A percentile compares a stretch with the other conserved stretches of the same genome.
Conservation (phyloP, 2,797 vertebrate genomes). For the Protosalanx chinensis region DNA sequence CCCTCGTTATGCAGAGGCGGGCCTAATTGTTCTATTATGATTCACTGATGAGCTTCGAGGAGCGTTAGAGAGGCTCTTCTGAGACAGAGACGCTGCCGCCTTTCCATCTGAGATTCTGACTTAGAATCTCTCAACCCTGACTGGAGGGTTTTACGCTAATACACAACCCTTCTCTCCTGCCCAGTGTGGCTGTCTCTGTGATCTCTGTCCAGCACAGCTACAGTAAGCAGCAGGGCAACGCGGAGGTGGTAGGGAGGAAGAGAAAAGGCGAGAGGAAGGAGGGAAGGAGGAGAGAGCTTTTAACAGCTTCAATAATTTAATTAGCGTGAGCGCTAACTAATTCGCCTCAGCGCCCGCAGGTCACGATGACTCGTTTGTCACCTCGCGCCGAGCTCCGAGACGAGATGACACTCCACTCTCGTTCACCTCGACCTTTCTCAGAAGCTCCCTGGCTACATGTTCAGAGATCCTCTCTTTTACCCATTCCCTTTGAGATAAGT, state of each 20-base stretch:
- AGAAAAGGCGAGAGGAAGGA: constrained; percentile 5
- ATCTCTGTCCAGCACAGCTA: too few species aligned
- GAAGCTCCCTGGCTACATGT: neutral
- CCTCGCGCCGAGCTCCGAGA: constrained; percentile 1
- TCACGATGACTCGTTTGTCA: neutral
- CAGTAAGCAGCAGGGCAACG: neutral
- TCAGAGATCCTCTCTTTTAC: neutral
- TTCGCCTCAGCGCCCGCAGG: constrained; percentile 5
- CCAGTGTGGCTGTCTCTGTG: too few species aligned
- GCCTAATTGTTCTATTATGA: constrained; percentile 12
- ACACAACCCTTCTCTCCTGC: too few species aligned
- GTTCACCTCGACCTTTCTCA: neutral
- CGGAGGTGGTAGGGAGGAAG: constrained; percentile 8
- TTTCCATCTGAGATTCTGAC: neutral
- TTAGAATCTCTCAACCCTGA: too few species aligned
- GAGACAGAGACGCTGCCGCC: neutral
- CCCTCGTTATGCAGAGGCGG: neutral
- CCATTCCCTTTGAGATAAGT: neutral
- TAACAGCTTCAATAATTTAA: constrained; percentile 23
- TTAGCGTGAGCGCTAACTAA: neutral
- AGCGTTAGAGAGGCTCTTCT: neutral
- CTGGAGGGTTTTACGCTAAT: too few species aligned
- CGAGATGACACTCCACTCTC: neutral
- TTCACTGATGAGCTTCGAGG: neutral
- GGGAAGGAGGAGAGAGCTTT: constrained; percentile 11